Evolutionary conservation across 1,140 invertebrate species (phyloP), one percentile per base, ranked within the genome.

Genomic region (Heliconius eleuchia): DNA sequence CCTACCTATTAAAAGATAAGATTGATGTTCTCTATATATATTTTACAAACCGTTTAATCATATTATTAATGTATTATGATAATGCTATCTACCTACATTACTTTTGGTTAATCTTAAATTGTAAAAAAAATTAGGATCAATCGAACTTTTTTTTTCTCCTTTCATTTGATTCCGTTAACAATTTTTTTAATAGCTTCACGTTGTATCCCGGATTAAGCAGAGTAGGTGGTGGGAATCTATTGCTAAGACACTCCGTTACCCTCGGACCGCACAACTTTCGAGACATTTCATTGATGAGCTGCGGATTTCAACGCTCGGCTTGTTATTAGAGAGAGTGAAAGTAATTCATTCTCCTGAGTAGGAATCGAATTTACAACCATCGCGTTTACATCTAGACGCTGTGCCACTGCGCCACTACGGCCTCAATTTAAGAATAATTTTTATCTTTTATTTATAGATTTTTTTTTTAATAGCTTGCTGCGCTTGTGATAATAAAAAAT

Each of bases 41-140:
- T n/a, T 7, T 55, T n/a, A 8, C 6, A 55, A 55, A 55, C 7
- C 19, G 18, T 55, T 19, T 55, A 8, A 55, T 55, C 52, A 6
- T 55, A 55, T 55, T 55, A 55, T 55, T 55, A 55, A 55, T 55
- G 52, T 55, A 55, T 55, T 55, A 55, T n/a, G 52, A 55, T 55
- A 55, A 55, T 7, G n/a, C n/a, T 55, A 19, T n/a, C 5, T n/a
- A 55, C 3, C 18, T 55, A 55, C 19, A 9, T 13, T n/a, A 1
- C 9, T 60, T 60, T 60, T 23, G 0, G 19, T 27, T 60, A 7
- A 23, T 60, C 19, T 27, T 23, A 46, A 16, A 46, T 16, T 46
- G 16, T 46, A 16, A 46, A 46, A 46, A 46, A 46, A 46, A 4
- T 46, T 3, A 8, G 6, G 34, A 37, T 37, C 34, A 37, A 37